Evolutionary conservation across 2,888 invertebrate species (phyloP).

Genomic region (Ophraella communa): DNA sequence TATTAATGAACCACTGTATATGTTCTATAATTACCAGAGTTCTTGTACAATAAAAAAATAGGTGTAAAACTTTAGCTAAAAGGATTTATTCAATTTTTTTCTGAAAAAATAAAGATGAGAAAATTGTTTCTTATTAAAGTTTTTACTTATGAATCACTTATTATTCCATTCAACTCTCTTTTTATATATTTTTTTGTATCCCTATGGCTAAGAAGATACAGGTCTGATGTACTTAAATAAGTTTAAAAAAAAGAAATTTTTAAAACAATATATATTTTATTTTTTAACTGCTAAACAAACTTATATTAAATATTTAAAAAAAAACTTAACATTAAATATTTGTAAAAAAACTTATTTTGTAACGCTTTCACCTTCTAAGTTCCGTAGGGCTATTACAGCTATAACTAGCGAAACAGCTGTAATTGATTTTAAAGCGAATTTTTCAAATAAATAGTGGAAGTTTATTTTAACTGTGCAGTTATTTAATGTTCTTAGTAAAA

Average conservation of each 20-base stretch:
- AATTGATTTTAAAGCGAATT: too few species aligned
- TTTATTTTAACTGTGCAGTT: too few species aligned
- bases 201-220: slow-evolving; percentile 6
- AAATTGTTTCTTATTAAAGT: not conserved
- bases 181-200: slow-evolving; percentile 6
- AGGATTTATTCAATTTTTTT: not conserved
- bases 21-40: slow-evolving; percentile 5
- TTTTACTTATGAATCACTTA: too few species aligned
- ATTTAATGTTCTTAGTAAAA: too few species aligned
- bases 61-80: not conserved
- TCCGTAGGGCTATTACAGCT: too few species aligned
- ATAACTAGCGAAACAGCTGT: too few species aligned
- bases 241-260: slow-evolving; percentile 3
- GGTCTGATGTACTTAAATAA: slow-evolving; percentile 2
- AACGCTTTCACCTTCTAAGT: too few species aligned
- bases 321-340: too few species aligned
- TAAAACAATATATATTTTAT: not conserved
- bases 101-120: too few species aligned
- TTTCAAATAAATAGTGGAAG: too few species aligned
- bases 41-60: slow-evolving; percentile 1
- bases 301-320: too few species aligned
- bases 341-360: too few species aligned
- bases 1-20: not conserved
- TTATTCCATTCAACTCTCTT: not conserved
- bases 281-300: not conserved